Evolutionary conservation across 2,113 vertebrate genomes (phyloP).

Genomic region (Desmodus rotundus): DNA sequence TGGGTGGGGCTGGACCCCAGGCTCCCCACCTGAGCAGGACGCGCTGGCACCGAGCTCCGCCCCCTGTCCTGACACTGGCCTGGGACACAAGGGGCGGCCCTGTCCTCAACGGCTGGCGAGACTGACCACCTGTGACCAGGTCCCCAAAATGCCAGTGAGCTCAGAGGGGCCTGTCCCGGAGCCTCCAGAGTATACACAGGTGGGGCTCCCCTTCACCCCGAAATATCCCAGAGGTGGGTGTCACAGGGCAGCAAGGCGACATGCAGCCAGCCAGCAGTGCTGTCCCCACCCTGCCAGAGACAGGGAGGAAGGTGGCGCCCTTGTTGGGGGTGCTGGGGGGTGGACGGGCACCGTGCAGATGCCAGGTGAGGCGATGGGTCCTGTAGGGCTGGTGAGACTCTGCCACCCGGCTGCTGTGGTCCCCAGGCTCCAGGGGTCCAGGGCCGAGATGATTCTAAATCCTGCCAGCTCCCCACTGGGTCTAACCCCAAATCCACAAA

Average conservation of each 20-base stretch:
- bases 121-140: background rate
- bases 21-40: background rate
- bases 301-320: background rate
- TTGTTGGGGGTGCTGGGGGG: background rate
- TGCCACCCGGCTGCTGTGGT: no score
- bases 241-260: rapidly evolving
- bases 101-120: background rate
- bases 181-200: background rate
- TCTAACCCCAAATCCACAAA: background rate
- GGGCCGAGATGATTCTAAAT: background rate
- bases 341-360: background rate
- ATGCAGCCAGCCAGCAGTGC: no score
- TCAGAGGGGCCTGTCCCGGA: background rate
- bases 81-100: rapidly evolving
- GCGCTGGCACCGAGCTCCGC: rapidly evolving
- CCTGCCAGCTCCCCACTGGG: rapidly evolving
- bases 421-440: no score
- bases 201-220: background rate
- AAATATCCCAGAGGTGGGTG: rapidly evolving
- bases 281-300: rapidly evolving
- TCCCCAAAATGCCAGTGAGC: background rate
- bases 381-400: background rate
- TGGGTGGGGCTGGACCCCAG: background rate
- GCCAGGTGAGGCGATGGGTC: background rate
- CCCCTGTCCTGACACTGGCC: background rate